Conservation (phyloP, 2,888 invertebrate species). For the Patella depressa region DNA sequence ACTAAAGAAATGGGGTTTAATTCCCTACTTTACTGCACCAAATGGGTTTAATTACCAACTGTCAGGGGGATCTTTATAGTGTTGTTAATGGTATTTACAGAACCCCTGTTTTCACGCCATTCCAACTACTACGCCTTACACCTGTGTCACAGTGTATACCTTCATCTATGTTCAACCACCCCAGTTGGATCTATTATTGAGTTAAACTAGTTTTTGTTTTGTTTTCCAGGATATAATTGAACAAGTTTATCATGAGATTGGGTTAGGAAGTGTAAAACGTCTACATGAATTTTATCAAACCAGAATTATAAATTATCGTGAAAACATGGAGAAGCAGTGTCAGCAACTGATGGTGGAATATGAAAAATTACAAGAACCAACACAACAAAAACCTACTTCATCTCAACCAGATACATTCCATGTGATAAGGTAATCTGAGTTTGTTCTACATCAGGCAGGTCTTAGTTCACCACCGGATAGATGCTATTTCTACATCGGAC, state of each 20-base stretch:
- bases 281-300: slow-evolving; percentile 77
- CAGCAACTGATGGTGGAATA: slow-evolving; percentile 66
- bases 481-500: not conserved
- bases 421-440: slow-evolving; percentile 54
- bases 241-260: slow-evolving; percentile 77
- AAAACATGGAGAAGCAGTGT: slow-evolving; percentile 66
- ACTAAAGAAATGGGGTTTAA: no score
- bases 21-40: no score
- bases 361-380: slow-evolving; percentile 65
- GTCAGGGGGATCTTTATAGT: no score
- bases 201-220: no score
- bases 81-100: no score
- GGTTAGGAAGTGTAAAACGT: slow-evolving; percentile 75
- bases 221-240: slow-evolving; percentile 76
- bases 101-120: no score
- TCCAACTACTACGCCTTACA: no score
- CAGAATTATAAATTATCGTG: slow-evolving; percentile 68
- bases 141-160: no score
- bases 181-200: no score
- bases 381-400: slow-evolving; percentile 24
- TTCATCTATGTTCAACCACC: no score
- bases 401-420: slow-evolving; percentile 52
- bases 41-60: no score
- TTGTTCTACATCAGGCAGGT: not conserved
- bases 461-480: not conserved